Conservation (phyloP, 2,113 vertebrate genomes). For the Microcebus murinus region DNA sequence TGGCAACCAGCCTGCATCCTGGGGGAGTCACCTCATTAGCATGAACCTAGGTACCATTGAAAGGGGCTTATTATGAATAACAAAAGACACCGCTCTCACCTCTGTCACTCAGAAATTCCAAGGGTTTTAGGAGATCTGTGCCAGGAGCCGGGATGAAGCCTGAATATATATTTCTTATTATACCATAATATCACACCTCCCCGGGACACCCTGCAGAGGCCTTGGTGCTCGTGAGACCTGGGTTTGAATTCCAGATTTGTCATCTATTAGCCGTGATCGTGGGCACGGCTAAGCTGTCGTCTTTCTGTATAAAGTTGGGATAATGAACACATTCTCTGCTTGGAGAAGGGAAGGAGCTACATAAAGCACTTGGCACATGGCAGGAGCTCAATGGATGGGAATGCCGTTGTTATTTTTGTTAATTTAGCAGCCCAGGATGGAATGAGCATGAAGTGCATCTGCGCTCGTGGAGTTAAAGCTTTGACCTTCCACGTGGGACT, state of each 20-base stretch:
- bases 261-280: not conserved
- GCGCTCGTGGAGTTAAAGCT: not conserved
- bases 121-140: not conserved
- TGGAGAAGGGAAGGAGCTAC: not conserved
- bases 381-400: not conserved
- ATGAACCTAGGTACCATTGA: not conserved
- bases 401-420: not conserved
- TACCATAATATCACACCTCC: not conserved
- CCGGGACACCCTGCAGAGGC: not conserved
- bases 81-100: not conserved
- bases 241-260: not conserved
- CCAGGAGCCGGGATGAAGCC: not conserved
- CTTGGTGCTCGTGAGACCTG: not conserved
- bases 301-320: not conserved
- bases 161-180: not conserved
- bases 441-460: not conserved
- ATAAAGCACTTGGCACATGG: not conserved
- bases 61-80: not conserved
- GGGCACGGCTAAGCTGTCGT: not conserved
- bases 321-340: not conserved
- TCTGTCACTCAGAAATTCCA: not conserved
- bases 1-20: not conserved
- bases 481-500: not conserved
- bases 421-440: rapidly evolving
- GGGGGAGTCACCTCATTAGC: not conserved